Base-by-base conservation (phyloP, 92 coral and sea anemone genomes). In the Epizoanthus ramosus region DNA sequence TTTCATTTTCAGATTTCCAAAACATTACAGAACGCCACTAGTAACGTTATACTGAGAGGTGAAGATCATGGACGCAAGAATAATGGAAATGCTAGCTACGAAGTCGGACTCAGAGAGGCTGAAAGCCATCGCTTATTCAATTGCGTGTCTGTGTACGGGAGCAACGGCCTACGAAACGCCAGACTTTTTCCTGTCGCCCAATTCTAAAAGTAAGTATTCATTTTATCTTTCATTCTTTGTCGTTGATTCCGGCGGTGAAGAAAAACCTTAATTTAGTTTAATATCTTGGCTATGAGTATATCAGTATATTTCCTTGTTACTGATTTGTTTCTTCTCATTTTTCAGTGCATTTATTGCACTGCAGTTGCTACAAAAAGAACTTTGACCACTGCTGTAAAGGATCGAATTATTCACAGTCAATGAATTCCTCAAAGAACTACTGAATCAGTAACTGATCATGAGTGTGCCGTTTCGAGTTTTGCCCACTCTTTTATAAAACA, bases 111-210 rank as follows among this genome's bases (percentile, higher is more conserved):
- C 89, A 4, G 92, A 93, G 54, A 82, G 92, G 68, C 66, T 91
- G n/a, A 89, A 87, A 57, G 94, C 94, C 21, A 84, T 93, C 22
- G 95, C 93, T 9, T 93, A 86, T 71, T 79, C 93, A 9, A 83
- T 93, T 19, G 95, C 98, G 18, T 93, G 98, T 81, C 79, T 93
- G 68, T 80, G 91, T 57, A 88, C 93, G 18, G 98, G 98, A 0
- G 93, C 98, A 1, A 90, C 91, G 15, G 91, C 98, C 3, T 93
- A 79, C 73, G 95, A 93, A 63, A 75, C 92, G 33, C 92, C 89
- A 1, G 98, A 93, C 28, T 93, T 86, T 54, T 66, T 80, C 54
- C 39, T 58, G 59, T 69, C 84, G 14, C 92, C 92, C 3, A 59
- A 22, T 43, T 81, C 84, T 37, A 67, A 72, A 25, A 84, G 88